Base-by-base conservation (phyloP, 2,888 invertebrate species). In the Dicyrtoma fusca region DNA sequence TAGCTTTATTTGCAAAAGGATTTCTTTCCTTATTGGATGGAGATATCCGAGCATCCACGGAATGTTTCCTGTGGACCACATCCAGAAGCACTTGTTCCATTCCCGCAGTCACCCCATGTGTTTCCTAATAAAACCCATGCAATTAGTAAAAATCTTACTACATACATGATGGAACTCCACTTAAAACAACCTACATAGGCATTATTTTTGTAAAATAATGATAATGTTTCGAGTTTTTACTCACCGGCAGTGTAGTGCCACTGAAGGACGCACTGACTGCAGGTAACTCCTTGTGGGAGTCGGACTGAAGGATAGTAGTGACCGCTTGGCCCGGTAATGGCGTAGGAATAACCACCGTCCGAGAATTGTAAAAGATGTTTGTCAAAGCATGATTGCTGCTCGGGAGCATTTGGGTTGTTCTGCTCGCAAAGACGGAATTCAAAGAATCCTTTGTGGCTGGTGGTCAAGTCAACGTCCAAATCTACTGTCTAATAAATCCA, bases 191-290 rank as follows among this genome's bases (percentile, higher is more conserved):
- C n/a, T n/a, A n/a, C n/a, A 45, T 45, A 45, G 13, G 13, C 45
- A 13, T 11, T 11, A 45, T 45, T 45, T 45, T 45, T 45, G 13
- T 13, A 11, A 45, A 45, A 11, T 11, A 45, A 45, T 11, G 45
- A 45, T 26, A 17, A 25, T 51, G 8, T 82, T 82, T 51, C 82
- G n/a, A n/a, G n/a, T n/a, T n/a, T n/a, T n/a, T n/a, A n/a, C n/a
- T n/a, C n/a, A n/a, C n/a, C 82, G 26, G 82, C 81, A 21, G 75
- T 79, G 74, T 83, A 83, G 45, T 79, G 81, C 83, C 83, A 83
- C 70, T 82, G 82, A 42, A 83, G 75, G n/a, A 82, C 81, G 72
- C 83, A 83, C 55, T 81, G 81, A 4, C 71, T 69, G 74, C 82
- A 82, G 1, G 77, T 74, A 13, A 83, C 53, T 11, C 77, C 80